Base-by-base conservation (phyloP, 2,113 vertebrate genomes). In the Lampris incognitus region DNA sequence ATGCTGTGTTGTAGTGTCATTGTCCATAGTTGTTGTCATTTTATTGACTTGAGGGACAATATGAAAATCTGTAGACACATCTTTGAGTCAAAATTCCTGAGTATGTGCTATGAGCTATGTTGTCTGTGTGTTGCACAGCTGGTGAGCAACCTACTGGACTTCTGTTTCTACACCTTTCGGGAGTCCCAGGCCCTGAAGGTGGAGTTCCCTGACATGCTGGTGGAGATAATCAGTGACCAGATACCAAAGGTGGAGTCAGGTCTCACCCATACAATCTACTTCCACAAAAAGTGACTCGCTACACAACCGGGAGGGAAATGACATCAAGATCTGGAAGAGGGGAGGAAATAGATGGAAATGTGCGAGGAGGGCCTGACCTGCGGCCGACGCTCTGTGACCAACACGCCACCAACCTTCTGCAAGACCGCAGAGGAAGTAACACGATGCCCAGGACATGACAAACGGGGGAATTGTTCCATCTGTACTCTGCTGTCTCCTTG, bases 191-290 rank as follows among this genome's bases (percentile, higher is more conserved):
- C 96, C 72, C 93, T 99, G 90, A 99, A 99, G 91, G 98, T 99
- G 88, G 98, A 99, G 94, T 99, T 99, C 91, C 98, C 98, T 0
- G 98, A 98, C 50, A 99, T 99, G 98, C 93, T 99, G 94, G 97
- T 99, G 92, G 98, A 99, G 94, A 99, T 99, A 92, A 99, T 99
- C 94, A 99, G 97, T 62, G 98, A 99, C 94, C 98, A 99, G 95
- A 95, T 99, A 96, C 97, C 97, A 88, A 99, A 98, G 95, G 98
- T 99, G 96, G 97, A 99, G 89, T 97, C 97, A 0, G 98, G 98
- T 89, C 96, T 97, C 73, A 98, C 97, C 89, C 97, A 97, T 93
- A 95, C 97, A 74, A 96, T 99, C 81, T 98, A 96, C 95, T 99
- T 99, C 93, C 98, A 99, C 95, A 97, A 98, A 95, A 99, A 99